Percentiles rank a stretch among this genome's conserved stretches.
phyloP scores from a whole-genome alignment of 2,888 invertebrate species.

The Druceiella hillmani region DNA sequence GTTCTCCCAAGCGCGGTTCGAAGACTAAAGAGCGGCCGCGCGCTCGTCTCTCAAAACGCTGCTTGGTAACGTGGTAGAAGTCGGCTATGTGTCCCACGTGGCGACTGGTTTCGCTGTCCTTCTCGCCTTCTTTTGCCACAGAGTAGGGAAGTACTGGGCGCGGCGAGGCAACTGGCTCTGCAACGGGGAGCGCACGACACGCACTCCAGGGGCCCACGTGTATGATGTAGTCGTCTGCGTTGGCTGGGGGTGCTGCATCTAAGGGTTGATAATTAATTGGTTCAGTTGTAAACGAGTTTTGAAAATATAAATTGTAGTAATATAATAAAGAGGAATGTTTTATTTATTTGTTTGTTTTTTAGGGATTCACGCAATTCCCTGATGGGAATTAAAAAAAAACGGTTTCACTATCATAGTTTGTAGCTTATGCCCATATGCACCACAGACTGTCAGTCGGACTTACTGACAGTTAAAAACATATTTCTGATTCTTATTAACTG shows the following conservation, averaged over 20 bases:
- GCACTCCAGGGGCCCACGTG: conserved; percentile 42
- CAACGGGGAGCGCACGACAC: conserved; percentile 32
- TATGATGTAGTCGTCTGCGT: conserved; percentile 33
- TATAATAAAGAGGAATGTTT: too few species aligned
- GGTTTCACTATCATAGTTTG: too few species aligned
- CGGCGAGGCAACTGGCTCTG: conserved; percentile 29
- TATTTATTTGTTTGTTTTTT: too few species aligned
- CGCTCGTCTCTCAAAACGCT: neutral
- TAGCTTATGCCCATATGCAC: too few species aligned
- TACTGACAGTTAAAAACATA: too few species aligned
- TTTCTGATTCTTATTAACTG: too few species aligned
- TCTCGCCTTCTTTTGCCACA: neutral
- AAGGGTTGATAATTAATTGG: too few species aligned
- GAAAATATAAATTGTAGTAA: too few species aligned
- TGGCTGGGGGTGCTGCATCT: conserved; percentile 31
- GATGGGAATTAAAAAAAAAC: too few species aligned
- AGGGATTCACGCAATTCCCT: too few species aligned
- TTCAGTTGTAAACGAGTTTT: too few species aligned
- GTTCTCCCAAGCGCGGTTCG: conserved; percentile 43
- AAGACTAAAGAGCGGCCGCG: conserved; percentile 31
- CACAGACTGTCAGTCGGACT: too few species aligned
- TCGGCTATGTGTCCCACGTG: neutral
- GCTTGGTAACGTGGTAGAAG: neutral
- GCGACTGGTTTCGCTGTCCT: neutral
- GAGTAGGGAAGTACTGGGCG: neutral